Evolutionary conservation across 53 echinoderm and acorn worm species (phyloP), one percentile per base, ranked within the genome.

Genomic region (Temnopleurus reevesii): DNA sequence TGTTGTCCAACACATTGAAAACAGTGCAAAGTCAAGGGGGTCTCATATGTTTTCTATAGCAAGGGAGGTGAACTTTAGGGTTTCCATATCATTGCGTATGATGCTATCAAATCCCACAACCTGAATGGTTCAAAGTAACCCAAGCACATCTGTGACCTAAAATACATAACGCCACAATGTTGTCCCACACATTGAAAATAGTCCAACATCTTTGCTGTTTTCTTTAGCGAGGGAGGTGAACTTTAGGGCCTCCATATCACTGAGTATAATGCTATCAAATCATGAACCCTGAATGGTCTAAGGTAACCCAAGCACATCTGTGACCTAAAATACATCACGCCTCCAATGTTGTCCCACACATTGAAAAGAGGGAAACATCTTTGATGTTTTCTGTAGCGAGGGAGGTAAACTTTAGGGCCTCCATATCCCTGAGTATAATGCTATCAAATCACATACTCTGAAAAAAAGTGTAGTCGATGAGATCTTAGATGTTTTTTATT

Each of bases 111-210:
- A n/a, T n/a, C n/a, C n/a, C n/a, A n/a, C n/a, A n/a, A n/a, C n/a
- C n/a, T n/a, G n/a, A n/a, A n/a, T 28, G 79, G 79, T 47, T 47
- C 5, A 47, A 18, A 47, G 79, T 46, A 79, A 79, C 79, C 79
- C 49, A 49, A 79, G 46, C 9, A 79, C 79, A 79, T 47, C 49
- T 79, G 29, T 49, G 79, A 79, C 79, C 49, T 47, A 46, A 79
- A 79, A 79, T 47, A 79, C 46, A 49, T 47, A 46, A 79, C 79
- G 15, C 51, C 79, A 10, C 49, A 79, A 79, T 79, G 79, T 79
- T 79, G 79, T 79, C 79, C 79, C 79, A 79, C 79, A 46, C 47
- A n/a, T n/a, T n/a, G n/a, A n/a, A n/a, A n/a, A n/a, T n/a, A n/a
- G n/a, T n/a, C n/a, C n/a, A n/a, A n/a, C n/a, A n/a, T n/a, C n/a